These are phyloP conservation scores for Turdus rufiventris DNA, from an alignment of 2,113 vertebrate genomes.

Conservation along the genomic window DNA sequence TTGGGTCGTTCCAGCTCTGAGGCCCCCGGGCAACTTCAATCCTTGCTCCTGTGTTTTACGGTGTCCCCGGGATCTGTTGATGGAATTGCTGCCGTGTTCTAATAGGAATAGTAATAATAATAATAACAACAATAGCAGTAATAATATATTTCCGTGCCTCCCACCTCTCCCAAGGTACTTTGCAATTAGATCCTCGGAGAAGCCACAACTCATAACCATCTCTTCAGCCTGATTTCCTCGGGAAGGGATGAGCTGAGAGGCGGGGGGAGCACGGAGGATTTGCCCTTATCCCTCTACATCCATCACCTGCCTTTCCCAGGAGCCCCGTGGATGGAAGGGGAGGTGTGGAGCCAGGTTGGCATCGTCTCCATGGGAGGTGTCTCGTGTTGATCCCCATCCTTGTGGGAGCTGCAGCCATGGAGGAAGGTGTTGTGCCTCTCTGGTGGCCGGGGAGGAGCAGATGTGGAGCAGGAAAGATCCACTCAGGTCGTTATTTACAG, in stretches of 20 bases:
- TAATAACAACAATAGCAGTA: background rate
- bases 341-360: accelerated
- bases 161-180: background rate
- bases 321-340: accelerated
- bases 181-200: background rate
- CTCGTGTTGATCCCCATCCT: accelerated
- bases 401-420: accelerated
- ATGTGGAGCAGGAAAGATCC: background rate
- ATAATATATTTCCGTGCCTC: background rate
- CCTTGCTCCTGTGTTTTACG: constrained; percentile 18
- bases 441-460: background rate
- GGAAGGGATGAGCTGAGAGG: background rate
- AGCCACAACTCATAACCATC: background rate
- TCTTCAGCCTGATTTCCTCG: background rate
- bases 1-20: background rate
- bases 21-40: background rate
- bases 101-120: constrained; percentile 5
- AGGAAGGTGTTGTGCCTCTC: background rate
- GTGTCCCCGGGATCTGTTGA: background rate
- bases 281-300: background rate
- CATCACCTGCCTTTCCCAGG: background rate
- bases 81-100: background rate
- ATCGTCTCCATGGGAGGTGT: accelerated
- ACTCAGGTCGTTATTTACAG: background rate
- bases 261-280: background rate